Conservation (phyloP, 2,888 invertebrate genomes). For the Campaea margaritaria region DNA sequence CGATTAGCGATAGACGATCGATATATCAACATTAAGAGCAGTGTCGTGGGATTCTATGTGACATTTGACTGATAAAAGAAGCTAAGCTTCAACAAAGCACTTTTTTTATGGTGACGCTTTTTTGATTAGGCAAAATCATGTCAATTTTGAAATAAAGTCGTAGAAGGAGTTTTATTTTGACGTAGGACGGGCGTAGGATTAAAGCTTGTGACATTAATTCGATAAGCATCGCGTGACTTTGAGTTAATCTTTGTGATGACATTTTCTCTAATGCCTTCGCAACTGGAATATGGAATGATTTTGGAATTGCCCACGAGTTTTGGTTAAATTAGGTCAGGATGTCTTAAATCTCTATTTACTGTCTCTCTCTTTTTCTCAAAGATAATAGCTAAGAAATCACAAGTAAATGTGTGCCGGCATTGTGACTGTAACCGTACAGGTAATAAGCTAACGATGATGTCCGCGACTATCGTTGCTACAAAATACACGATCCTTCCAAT, state of each 20-base stretch:
- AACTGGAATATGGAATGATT: neutral
- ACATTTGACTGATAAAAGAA: constrained; percentile 26
- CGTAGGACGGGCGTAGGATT: constrained; percentile 2
- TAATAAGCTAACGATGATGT: no score
- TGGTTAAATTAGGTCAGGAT: no score
- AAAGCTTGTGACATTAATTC: constrained; percentile 1
- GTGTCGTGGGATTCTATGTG: constrained; percentile 26
- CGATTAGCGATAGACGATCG: constrained; percentile 13
- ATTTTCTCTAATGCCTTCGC: neutral
- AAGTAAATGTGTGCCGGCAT: no score
- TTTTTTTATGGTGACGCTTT: constrained; percentile 9
- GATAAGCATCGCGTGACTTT: neutral
- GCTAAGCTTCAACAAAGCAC: constrained; percentile 1
- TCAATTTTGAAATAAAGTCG: neutral
- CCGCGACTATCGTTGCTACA: constrained; percentile 5
- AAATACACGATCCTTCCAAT: constrained; percentile 35
- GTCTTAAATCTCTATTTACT: no score
- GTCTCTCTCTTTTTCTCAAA: no score
- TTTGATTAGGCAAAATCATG: neutral
- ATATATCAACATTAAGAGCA: constrained; percentile 30
- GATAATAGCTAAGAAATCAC: no score
- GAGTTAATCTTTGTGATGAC: neutral
- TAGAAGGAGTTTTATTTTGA: neutral
- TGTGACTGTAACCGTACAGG: no score
- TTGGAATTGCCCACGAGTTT: no score